phyloP scores from a whole-genome alignment of 2,888 invertebrate species.

The Biston betularia region DNA sequence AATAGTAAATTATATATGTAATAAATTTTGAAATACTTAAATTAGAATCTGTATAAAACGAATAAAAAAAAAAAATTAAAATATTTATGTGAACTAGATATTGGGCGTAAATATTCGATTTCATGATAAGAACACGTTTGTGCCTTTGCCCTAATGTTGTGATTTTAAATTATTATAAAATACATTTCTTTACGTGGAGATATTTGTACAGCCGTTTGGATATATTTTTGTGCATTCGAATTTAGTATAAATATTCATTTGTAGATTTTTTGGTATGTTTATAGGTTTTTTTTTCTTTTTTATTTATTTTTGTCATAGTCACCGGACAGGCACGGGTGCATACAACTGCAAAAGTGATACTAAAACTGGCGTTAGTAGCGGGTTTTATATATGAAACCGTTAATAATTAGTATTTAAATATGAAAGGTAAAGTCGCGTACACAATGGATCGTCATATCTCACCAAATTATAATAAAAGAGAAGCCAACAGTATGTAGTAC shows the following conservation, averaged over 20 bases:
- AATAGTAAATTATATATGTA: conserved; percentile 30
- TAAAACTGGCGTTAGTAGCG: neutral
- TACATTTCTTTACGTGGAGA: conserved; percentile 42
- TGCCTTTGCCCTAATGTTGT: conserved; percentile 82
- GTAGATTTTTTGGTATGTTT: conserved; percentile 33
- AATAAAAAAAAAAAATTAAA: conserved; percentile 30
- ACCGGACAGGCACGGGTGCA: neutral
- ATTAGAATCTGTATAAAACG: conserved; percentile 43
- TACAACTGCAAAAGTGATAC: neutral
- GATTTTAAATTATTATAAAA: conserved; percentile 63
- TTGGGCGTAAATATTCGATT: conserved; percentile 63
- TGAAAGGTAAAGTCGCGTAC: conserved; percentile 6
- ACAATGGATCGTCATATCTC: neutral
- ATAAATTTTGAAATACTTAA: conserved; percentile 11
- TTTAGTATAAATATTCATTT: conserved; percentile 32
- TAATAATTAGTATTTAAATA: neutral
- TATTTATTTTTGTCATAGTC: conserved; percentile 13
- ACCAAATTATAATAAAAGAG: neutral
- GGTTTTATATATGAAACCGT: neutral
- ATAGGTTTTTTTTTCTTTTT: conserved; percentile 15
- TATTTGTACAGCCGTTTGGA: conserved; percentile 55
- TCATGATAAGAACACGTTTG: conserved; percentile 71
- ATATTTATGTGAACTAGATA: conserved; percentile 53
- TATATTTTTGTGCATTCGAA: conserved; percentile 50
- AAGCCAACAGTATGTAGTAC: too few relatives aligned